Evolutionary conservation across 2,797 vertebrate genomes (phyloP).

Genomic region (Sciurus carolinensis): DNA sequence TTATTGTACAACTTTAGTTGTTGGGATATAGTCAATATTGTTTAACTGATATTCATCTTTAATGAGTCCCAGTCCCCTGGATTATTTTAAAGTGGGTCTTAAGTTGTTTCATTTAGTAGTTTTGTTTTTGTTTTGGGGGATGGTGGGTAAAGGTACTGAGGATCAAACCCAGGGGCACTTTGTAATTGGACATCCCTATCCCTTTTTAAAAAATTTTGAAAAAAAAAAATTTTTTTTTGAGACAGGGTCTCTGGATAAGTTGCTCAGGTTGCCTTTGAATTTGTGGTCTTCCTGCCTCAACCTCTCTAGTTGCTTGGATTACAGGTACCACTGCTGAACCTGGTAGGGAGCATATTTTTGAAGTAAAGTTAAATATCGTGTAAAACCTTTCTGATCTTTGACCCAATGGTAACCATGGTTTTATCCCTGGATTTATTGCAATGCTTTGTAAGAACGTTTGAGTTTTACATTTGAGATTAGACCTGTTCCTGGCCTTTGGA

Average conservation of each 20-base stretch:
- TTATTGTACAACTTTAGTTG: background rate
- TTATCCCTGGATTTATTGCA: conserved; percentile 20
- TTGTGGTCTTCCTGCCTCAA: no score
- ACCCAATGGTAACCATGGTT: background rate
- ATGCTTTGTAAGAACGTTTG: conserved; percentile 28
- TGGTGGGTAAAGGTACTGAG: no score
- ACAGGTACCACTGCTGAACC: no score
- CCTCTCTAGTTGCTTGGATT: no score
- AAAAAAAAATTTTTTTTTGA: no score
- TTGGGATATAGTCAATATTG: background rate
- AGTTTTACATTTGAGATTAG: conserved; percentile 13
- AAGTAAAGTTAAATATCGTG: background rate
- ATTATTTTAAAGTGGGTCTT: conserved; percentile 27
- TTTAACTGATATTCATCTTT: background rate
- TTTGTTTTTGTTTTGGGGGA: no score
- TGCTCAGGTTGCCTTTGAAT: no score
- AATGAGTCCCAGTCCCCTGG: background rate
- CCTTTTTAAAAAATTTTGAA: no score
- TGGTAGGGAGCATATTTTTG: no score
- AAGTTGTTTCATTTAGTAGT: conserved; percentile 15
- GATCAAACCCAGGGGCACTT: no score
- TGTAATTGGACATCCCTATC: no score
- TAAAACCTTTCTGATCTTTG: background rate
- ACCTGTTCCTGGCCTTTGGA: background rate
- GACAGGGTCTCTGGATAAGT: no score